Evolutionary conservation across 2,888 invertebrate species (phyloP), one percentile per base, ranked within the genome.

Genomic region (Agriopis leucophaearia): DNA sequence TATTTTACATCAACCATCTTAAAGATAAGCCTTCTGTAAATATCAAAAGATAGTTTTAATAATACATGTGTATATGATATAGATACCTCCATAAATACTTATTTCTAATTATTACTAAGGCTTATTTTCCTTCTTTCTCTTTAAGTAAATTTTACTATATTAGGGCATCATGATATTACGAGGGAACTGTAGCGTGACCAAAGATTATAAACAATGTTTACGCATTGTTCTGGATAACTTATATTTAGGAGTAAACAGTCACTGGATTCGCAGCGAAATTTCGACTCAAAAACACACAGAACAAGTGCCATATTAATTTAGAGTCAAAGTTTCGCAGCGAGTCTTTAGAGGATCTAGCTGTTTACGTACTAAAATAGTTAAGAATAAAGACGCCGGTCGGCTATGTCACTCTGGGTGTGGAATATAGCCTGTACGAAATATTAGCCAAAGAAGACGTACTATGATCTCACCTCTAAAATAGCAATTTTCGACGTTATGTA

Each of bases 191-290:
- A 69, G 68, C 54, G 63, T 64, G 68, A 69, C 60, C 68, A 69
- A 68, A 60, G 51, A 60, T 35, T 56, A 12, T 50, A 59, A 61
- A 69, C 68, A 69, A 69, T 69, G 68, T 69, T 64, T 52, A 69
- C 82, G 82, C 92, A 92, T 82, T 92, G 92, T 94, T 94, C 94
- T 94, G 94, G 93, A 94, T 94, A 93, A 93, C 94, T 94, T 94
- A 94, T 92, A 87, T 87, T 84, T 89, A 89, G 86, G 85, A 81
- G 80, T 87, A 81, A 85, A 83, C 78, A 78, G 78, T 78, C 74
- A 76, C 77, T 64, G 68, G 50, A 52, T 36, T 50, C 54, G 47
- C 69, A 64, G 66, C 65, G 65, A 56, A 70, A 68, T 66, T 69
- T 71, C 54, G 66, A 47, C 70, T 65, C 64, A 50, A 63, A 55